phyloP scores from a whole-genome alignment of 1,140 invertebrate genomes.

The Drosophila sp. region DNA sequence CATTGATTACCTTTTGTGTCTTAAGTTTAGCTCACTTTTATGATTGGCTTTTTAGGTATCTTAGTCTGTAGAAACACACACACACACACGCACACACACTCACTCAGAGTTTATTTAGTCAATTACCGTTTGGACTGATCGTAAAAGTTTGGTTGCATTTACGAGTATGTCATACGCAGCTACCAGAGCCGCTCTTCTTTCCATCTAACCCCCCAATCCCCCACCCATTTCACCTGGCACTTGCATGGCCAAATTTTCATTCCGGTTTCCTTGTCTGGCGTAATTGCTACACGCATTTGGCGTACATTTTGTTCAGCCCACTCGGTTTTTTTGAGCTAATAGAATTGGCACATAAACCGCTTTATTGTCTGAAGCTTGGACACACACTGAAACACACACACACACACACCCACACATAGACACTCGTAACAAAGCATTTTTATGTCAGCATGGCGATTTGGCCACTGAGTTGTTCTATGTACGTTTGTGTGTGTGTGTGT shows the following conservation, averaged over 20 bases:
- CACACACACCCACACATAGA: slow-evolving; percentile 12
- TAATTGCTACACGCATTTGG: slow-evolving; percentile 66
- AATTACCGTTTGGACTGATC: slow-evolving; percentile 20
- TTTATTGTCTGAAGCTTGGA: slow-evolving; percentile 60
- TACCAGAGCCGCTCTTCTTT: background rate
- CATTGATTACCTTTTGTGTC: slow-evolving; percentile 9
- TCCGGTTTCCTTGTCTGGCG: slow-evolving; percentile 34
- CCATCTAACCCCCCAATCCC: background rate
- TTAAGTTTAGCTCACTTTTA: background rate
- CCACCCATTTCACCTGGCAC: background rate
- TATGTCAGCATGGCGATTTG: slow-evolving; percentile 70
- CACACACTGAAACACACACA: slow-evolving; percentile 15
- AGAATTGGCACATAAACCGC: slow-evolving; percentile 78
- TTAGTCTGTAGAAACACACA: background rate
- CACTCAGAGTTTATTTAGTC: slow-evolving; percentile 6
- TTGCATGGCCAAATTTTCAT: slow-evolving; percentile 32
- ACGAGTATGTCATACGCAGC: slow-evolving; percentile 10
- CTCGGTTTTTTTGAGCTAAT: slow-evolving; percentile 64
- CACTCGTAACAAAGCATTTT: slow-evolving; percentile 61
- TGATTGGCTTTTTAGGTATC: background rate
- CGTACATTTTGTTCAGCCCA: slow-evolving; percentile 39
- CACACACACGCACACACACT: background rate
- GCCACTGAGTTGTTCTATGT: slow-evolving; percentile 50
- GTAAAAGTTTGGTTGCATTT: slow-evolving; percentile 25
- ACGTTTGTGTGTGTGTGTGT: slow-evolving; percentile 23